phyloP scores from a whole-genome alignment of 2,888 invertebrate genomes.

The Xestia ashworthii region DNA sequence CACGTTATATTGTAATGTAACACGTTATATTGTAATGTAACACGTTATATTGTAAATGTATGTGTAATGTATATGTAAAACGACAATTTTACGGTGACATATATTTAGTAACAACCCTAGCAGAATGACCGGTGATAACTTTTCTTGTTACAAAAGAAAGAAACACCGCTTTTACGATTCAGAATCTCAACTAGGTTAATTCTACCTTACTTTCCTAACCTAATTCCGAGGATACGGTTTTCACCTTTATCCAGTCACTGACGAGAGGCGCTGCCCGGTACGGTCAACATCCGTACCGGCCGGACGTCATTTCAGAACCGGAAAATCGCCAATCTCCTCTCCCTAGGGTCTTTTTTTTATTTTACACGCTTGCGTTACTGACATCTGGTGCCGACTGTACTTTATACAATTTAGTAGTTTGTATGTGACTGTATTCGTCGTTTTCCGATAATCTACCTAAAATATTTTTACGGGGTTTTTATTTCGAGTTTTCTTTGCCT shows the following conservation, averaged over 20 bases:
- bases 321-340: slow-evolving; percentile 89
- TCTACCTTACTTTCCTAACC: slow-evolving; percentile 61
- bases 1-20: no score
- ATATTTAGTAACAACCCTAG: not conserved
- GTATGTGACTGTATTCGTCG: slow-evolving; percentile 22
- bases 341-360: slow-evolving; percentile 74
- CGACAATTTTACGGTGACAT: no score
- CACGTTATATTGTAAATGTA: no score
- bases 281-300: slow-evolving; percentile 86
- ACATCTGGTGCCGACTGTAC: slow-evolving; percentile 65
- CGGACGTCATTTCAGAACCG: slow-evolving; percentile 89
- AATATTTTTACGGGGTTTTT: not conserved
- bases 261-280: slow-evolving; percentile 70
- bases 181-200: slow-evolving; percentile 59
- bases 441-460: not conserved
- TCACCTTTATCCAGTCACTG: slow-evolving; percentile 64
- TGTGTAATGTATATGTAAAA: no score
- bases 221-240: slow-evolving; percentile 66
- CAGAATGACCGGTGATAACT: not conserved
- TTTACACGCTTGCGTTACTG: slow-evolving; percentile 66
- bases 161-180: slow-evolving; percentile 10
- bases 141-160: slow-evolving; percentile 26
- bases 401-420: slow-evolving; percentile 54
- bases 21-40: no score
- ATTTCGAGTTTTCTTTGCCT: not conserved